Base-by-base conservation (phyloP, 2,113 vertebrate species). In the Antechinus stuartii region DNA sequence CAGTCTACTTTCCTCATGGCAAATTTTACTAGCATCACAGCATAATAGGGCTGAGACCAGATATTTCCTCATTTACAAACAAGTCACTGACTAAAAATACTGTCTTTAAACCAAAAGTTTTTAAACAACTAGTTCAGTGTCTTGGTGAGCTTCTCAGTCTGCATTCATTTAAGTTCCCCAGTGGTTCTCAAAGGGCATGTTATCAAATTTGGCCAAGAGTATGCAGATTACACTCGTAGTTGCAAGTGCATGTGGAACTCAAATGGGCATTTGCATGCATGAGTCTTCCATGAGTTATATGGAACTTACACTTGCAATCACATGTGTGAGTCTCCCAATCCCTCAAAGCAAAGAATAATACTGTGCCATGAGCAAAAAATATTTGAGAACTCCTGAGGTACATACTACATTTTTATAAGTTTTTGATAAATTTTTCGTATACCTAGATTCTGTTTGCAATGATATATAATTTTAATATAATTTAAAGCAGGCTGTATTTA, bases 61-160 rank as follows among this genome's bases (percentile, higher is more conserved):
- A 96, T 91, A 24, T 56, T 25, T 90, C 93, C 92, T 95, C 89
- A 94, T 90, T 95, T 50, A 95, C 55, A 93, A 93, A 89, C 89
- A 27, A 96, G 42, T 94, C 91, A 91, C 26, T 61, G 92, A 93
- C 0, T 95, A 93, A 96, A 93, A 96, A 96, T 90, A 76, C 91
- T n/a, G 90, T 94, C 42, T 26, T 50, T 93, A 89, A 92, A 47
- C 94, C 94, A 7, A 49, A 95, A 54, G 95, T 68, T 96, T 96
- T 92, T 3, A 61, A 94, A 27, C 92, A 94, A 25, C n/a, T 92
- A 12, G 47, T 91, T 61, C 90, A 95, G 54, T 90, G 61, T 96
- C 90, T 55, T 92, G 93, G 89, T 76, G 95, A 91, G 91, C 8
- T 89, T 97, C 94, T 97, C 92, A 25, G 68, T 95, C 92, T 95